Conservation (phyloP, 1,140 invertebrate species). For the Aradophagus sp. region DNA sequence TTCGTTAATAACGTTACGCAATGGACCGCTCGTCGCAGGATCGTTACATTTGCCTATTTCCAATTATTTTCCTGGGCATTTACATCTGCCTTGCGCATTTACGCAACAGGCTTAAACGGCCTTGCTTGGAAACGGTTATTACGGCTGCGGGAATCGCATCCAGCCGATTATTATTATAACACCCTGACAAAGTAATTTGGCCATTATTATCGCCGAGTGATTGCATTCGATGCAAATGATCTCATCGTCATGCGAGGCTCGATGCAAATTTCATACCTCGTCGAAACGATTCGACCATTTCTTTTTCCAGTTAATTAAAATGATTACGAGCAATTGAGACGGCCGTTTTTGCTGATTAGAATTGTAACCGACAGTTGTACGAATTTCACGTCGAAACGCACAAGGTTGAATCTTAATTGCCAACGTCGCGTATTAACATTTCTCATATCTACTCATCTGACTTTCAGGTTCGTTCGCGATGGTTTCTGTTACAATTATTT, state of each 20-base stretch:
- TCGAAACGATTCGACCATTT: conserved; percentile 11
- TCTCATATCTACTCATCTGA: too few species aligned
- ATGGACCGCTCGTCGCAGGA: conserved; percentile 18
- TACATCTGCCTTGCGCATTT: conserved; percentile 10
- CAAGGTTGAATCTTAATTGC: too few species aligned
- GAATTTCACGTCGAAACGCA: not conserved
- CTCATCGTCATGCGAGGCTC: conserved; percentile 18
- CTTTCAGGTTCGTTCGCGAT: too few species aligned
- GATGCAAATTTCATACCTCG: conserved; percentile 18
- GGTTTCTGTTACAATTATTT: too few species aligned
- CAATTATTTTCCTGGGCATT: conserved; percentile 26
- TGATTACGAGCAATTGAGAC: conserved; percentile 4
- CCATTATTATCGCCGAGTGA: conserved; percentile 35
- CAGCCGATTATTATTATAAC: conserved; percentile 35
- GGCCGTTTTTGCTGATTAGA: conserved; percentile 9
- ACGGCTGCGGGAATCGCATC: conserved; percentile 8
- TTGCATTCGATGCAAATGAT: conserved; percentile 42
- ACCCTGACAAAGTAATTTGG: conserved; percentile 33
- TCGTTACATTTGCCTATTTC: conserved; percentile 24
- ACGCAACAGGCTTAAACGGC: conserved; percentile 3
- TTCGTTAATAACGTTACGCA: conserved; percentile 41
- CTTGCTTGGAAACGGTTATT: conserved; percentile 16
- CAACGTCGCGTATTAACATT: too few species aligned
- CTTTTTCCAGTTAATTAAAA: conserved; percentile 37
- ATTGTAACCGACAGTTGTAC: too few species aligned